Base-by-base conservation (phyloP, 2,888 invertebrate genomes). In the Lasioglossum calceatum region DNA sequence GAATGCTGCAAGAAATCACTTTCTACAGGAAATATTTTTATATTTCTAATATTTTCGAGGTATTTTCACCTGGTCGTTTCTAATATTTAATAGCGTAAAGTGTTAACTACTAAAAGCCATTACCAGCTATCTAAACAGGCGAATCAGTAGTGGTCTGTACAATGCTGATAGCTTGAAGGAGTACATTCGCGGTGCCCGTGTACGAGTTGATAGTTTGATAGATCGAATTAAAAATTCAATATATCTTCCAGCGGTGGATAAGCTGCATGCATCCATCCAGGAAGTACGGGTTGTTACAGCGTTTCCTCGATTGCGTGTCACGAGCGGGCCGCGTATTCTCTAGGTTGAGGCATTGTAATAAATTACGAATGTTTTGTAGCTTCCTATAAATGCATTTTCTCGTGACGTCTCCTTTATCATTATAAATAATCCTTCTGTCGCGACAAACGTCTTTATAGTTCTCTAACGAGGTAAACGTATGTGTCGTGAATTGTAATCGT, bases 221-320 rank as follows among this genome's bases (percentile, higher is more conserved):
- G 82, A 78, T 73, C 54, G 86, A 78, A 84, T 79, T 71, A 80
- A 88, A 87, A 84, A 76, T n/a, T 8, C 67, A 36, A 50, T 42
- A 27, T 72, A 72, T 78, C 74, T 39, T 50, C 44, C 75, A 27
- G 16, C 50, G 4, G 27, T 27, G 71, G 47, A 64, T 73, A 36
- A 77, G 72, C 64, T 81, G 78, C 58, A 58, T 50, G 77, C 50
- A 32, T 64, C 36, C 81, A 80, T 82, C 74, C 78, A 87, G 78
- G 88, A 84, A 82, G 82, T 73, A 75, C 12, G 23, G 23, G 23
- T 44, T 77, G 64, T 44, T n/a, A 23, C 14, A 36, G 64, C 32
- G 23, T 86, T 85, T 81, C 76, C 78, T 70, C 54, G 58, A 79
- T 85, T 86, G 64, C 77, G 42, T 76, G 71, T 64, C 77, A 64